Percentiles rank a stretch among this genome's conserved stretches.
These are phyloP conservation scores for Melanotaenia parkinsoni DNA, from an alignment of 2,797 vertebrate genomes.

Conservation along the genomic window DNA sequence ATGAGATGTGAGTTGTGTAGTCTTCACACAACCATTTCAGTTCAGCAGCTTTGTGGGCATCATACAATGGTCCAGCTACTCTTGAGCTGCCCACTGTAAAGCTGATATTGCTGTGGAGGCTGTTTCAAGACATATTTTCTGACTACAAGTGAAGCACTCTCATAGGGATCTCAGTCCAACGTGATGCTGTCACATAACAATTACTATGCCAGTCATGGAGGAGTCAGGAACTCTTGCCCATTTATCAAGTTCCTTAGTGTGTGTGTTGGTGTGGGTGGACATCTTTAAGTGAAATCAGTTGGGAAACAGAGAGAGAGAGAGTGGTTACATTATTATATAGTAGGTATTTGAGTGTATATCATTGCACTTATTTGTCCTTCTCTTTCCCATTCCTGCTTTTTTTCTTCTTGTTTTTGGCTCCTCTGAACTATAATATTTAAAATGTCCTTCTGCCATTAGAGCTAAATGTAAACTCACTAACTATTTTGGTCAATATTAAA, in stretches of 20 bases:
- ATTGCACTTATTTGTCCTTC: slow-evolving; percentile 5
- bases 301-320: background rate
- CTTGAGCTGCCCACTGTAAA: slow-evolving; percentile 9
- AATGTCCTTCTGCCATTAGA: background rate
- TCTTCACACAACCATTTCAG: background rate
- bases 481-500: background rate
- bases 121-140: slow-evolving; percentile 12
- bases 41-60: background rate
- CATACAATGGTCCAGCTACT: background rate
- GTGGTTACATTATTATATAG: background rate
- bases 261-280: slow-evolving; percentile 6
- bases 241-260: slow-evolving; percentile 4
- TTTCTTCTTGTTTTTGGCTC: slow-evolving; percentile 11
- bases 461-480: background rate
- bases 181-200: slow-evolving; percentile 18
- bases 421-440: slow-evolving; percentile 6
- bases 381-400: background rate
- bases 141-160: slow-evolving; percentile 13
- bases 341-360: slow-evolving; percentile 2
- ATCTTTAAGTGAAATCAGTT: slow-evolving; percentile 12
- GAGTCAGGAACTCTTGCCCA: slow-evolving; percentile 5
- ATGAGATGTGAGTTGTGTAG: background rate
- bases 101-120: slow-evolving; percentile 1
- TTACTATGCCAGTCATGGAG: slow-evolving; percentile 15
- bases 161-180: slow-evolving; percentile 22